Percentiles rank a stretch among this genome's conserved stretches.
Conservation (phyloP, 2,888 invertebrate genomes). For the Hemicrepidius hirtus region DNA sequence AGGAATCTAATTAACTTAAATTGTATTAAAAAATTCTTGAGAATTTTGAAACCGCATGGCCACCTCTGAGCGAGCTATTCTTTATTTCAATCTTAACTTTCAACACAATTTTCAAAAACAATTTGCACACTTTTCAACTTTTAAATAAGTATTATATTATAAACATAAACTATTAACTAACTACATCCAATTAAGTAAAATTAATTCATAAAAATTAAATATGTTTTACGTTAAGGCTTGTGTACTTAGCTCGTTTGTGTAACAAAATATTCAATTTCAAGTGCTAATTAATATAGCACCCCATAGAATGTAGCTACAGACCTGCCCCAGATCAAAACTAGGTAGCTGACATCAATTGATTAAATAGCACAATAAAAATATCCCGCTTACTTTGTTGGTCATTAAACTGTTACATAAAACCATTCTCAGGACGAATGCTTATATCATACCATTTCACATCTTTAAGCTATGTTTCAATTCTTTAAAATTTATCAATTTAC, state of each 20-base stretch:
- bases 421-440: conserved; percentile 46
- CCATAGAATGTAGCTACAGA: conserved; percentile 73
- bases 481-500: not conserved
- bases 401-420: conserved; percentile 59
- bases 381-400: conserved; percentile 66
- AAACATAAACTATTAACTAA: not conserved
- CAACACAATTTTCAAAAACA: conserved; percentile 37
- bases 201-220: conserved; percentile 12
- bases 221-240: conserved; percentile 59
- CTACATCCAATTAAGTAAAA: conserved; percentile 2
- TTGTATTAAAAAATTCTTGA: conserved; percentile 21
- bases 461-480: conserved; percentile 25
- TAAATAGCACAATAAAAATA: conserved; percentile 60
- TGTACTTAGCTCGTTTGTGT: conserved; percentile 68
- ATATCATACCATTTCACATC: conserved; percentile 28
- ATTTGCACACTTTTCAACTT: conserved; percentile 29
- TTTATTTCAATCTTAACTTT: conserved; percentile 35
- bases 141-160: not conserved
- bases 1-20: conserved; percentile 23
- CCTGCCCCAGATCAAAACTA: conserved; percentile 65
- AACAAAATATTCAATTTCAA: conserved; percentile 46
- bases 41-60: conserved; percentile 33
- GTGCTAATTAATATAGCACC: conserved; percentile 62
- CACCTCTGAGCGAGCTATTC: conserved; percentile 27
- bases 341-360: conserved; percentile 44